Evolutionary conservation across 2,888 invertebrate genomes (phyloP).

Genomic region (Drosophila flavopinicola): DNA sequence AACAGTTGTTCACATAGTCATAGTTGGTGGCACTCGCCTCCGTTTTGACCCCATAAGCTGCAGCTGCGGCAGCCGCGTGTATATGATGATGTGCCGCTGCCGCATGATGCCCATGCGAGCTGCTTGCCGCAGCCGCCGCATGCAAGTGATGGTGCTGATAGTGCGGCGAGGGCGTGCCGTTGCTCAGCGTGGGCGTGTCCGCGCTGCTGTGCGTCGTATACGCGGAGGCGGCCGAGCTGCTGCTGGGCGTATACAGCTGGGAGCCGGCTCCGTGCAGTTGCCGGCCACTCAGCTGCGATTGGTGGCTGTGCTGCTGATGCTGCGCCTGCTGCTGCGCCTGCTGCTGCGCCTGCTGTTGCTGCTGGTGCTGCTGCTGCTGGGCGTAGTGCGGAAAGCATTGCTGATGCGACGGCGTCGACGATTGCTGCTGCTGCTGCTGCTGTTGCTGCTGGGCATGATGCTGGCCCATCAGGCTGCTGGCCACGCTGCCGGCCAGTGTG

Average conservation of each 20-base stretch:
- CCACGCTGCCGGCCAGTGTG: constrained; percentile 48
- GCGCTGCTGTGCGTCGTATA: constrained; percentile 69
- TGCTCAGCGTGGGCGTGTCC: constrained; percentile 69
- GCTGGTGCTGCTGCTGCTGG: constrained; percentile 56
- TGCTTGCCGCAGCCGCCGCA: constrained; percentile 58
- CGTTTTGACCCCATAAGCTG: constrained; percentile 81
- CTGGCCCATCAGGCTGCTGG: constrained; percentile 59
- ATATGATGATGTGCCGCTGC: constrained; percentile 75
- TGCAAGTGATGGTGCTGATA: constrained; percentile 81
- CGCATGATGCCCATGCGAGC: constrained; percentile 71
- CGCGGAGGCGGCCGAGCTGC: constrained; percentile 68
- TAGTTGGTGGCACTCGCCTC: constrained; percentile 83
- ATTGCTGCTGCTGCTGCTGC: constrained; percentile 59
- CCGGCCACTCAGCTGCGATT: constrained; percentile 59
- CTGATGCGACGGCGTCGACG: constrained; percentile 60
- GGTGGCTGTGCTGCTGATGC: constrained; percentile 42
- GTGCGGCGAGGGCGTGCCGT: constrained; percentile 81
- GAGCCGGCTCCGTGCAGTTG: constrained; percentile 61
- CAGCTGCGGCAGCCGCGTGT: constrained; percentile 73
- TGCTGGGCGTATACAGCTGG: constrained; percentile 77
- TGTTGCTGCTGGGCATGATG: constrained; percentile 64
- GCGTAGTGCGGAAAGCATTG: constrained; percentile 61
- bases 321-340: constrained; percentile 48
- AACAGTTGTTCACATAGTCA: constrained; percentile 84
- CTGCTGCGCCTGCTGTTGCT: constrained; percentile 61